These are phyloP conservation scores for Grammatotria lemairii DNA, from an alignment of 2,113 vertebrate genomes.

Conservation along the genomic window DNA sequence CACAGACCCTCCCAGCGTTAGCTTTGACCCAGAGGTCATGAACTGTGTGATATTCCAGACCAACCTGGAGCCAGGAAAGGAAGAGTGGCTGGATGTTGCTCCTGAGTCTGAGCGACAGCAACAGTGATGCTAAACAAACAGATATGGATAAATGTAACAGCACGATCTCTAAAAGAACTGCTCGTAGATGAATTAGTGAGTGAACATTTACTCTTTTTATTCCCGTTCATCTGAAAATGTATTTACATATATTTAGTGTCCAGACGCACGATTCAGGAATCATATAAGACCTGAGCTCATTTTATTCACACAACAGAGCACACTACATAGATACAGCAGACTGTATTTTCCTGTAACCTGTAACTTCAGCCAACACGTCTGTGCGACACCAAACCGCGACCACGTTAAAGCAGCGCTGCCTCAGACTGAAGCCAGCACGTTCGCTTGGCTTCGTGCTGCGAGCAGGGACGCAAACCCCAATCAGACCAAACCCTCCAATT, in stretches of 20 bases:
- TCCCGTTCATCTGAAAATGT: not conserved
- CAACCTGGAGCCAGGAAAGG: fast-evolving
- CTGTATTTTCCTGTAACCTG: fast-evolving
- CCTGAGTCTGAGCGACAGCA: not conserved
- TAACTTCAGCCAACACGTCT: not conserved
- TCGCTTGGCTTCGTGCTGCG: not conserved
- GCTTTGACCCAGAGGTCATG: not conserved
- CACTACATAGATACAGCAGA: fast-evolving
- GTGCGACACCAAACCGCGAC: not conserved
- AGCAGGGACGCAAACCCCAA: not conserved
- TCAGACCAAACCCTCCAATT: not conserved
- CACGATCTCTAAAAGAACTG: not conserved
- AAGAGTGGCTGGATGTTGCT: not conserved
- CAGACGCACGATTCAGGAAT: fast-evolving
- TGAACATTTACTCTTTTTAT: not conserved
- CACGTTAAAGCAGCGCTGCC: not conserved
- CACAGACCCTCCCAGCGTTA: not conserved
- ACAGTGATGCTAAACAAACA: not conserved
- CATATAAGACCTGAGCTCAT: not conserved
- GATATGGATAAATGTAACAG: not conserved
- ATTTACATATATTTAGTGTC: not conserved
- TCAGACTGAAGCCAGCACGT: not conserved
- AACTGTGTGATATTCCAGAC: not conserved
- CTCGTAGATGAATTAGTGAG: not conserved
- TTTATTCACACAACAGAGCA: no score